Evolutionary conservation across 2,113 vertebrate species (phyloP).

Genomic region (Nothobranchius kuhntae): DNA sequence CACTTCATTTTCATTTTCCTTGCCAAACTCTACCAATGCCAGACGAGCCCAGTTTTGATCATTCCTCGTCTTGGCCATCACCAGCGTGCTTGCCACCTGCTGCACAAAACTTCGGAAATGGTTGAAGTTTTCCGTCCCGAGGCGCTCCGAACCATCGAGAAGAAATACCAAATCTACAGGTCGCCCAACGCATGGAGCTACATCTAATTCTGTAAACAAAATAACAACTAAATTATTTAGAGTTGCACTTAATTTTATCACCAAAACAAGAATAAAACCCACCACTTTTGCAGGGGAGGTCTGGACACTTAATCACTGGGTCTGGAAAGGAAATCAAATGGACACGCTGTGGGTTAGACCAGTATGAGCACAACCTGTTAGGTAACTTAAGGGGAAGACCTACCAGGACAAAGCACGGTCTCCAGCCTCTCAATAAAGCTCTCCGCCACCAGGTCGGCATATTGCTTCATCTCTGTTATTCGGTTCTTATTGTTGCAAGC

Average conservation of each 20-base stretch:
- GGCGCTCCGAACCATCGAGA: conserved; percentile 89
- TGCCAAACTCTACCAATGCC: conserved; percentile 85
- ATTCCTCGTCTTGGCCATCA: conserved; percentile 63
- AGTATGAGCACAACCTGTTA: no score
- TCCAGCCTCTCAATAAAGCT: conserved; percentile 91
- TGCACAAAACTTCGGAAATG: conserved; percentile 80
- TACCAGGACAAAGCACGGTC: conserved; percentile 89
- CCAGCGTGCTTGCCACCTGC: conserved; percentile 74
- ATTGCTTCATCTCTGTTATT: conserved; percentile 86
- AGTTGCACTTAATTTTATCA: not conserved
- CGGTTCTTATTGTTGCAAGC: conserved; percentile 81
- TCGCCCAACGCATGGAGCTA: conserved; percentile 85
- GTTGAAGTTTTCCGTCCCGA: conserved; percentile 83
- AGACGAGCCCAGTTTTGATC: conserved; percentile 84
- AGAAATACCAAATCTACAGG: conserved; percentile 89
- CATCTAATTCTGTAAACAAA: conserved; percentile 79
- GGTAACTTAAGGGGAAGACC: conserved; percentile 23
- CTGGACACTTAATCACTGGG: conserved; percentile 90
- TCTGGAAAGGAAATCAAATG: conserved; percentile 77
- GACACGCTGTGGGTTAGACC: conserved; percentile 5
- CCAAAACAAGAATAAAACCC: conserved; percentile 48
- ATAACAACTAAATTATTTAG: not conserved
- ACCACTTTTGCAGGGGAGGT: conserved; percentile 93
- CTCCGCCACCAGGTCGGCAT: conserved; percentile 92
- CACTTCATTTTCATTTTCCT: conserved; percentile 72